Evolutionary conservation across 2,113 vertebrate species (phyloP).

Genomic region (Myotis davidii): DNA sequence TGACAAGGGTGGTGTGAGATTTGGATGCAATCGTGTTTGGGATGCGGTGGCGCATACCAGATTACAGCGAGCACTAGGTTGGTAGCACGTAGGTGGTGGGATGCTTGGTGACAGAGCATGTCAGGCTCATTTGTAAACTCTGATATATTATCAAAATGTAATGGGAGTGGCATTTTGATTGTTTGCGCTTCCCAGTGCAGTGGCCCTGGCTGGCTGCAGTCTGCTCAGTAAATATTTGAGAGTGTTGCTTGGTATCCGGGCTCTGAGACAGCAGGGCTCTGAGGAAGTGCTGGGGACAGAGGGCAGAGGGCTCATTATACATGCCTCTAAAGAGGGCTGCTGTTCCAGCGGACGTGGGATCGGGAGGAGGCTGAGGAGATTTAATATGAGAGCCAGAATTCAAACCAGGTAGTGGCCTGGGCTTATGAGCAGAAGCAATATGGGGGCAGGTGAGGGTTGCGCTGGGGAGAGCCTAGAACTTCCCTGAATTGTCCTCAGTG

Average conservation of each 20-base stretch:
- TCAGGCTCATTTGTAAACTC: slow-evolving; percentile 39
- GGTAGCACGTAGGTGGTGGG: slow-evolving; percentile 41
- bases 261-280: background rate
- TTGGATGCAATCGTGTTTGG: background rate
- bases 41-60: background rate
- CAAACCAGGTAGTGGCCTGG: background rate
- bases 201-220: background rate
- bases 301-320: background rate
- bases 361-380: background rate
- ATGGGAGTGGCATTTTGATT: background rate
- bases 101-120: background rate
- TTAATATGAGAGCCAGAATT: background rate
- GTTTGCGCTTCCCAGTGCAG: background rate
- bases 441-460: background rate
- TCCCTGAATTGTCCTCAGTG: fast-evolving
- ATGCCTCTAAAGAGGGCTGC: background rate
- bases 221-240: slow-evolving; percentile 74
- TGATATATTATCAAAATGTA: background rate
- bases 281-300: background rate
- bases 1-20: fast-evolving
- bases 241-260: slow-evolving; percentile 41
- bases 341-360: background rate
- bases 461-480: background rate
- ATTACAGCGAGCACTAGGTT: background rate
- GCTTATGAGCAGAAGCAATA: background rate